Percentiles rank a stretch among this genome's conserved stretches.
Conservation (phyloP, 1,140 invertebrate genomes). For the Cheumatopsyche charites region DNA sequence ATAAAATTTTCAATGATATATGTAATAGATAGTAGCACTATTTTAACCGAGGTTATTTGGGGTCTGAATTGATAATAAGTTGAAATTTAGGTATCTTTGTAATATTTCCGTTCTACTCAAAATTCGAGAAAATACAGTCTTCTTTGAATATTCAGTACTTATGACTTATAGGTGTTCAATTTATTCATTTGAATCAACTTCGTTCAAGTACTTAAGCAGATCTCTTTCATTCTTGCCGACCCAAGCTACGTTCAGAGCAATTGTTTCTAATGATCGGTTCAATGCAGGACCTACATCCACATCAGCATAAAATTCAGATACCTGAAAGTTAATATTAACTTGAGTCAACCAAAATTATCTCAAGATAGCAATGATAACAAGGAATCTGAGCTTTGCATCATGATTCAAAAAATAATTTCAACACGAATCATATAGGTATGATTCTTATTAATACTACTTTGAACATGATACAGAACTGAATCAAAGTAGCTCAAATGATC, state of each 20-base stretch:
- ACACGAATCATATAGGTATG: too few species aligned
- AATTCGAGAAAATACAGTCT: slow-evolving; percentile 16
- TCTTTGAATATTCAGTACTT: slow-evolving; percentile 20
- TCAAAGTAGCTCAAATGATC: background rate
- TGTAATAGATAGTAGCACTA: background rate
- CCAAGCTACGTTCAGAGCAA: slow-evolving; percentile 80
- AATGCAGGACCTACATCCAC: slow-evolving; percentile 74
- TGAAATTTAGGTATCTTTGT: too few species aligned
- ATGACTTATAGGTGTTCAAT: background rate
- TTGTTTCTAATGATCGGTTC: slow-evolving; percentile 77
- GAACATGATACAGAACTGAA: background rate
- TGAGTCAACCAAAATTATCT: too few species aligned
- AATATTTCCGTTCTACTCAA: too few species aligned
- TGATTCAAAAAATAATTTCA: too few species aligned
- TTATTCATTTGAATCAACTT: slow-evolving; percentile 14
- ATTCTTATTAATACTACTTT: background rate
- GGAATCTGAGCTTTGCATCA: too few species aligned
- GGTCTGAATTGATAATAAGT: too few species aligned
- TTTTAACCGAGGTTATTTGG: too few species aligned
- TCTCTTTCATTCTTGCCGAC: slow-evolving; percentile 66
- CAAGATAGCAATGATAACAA: too few species aligned
- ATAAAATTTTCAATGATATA: background rate
- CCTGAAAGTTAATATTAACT: too few species aligned
- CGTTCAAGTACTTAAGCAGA: slow-evolving; percentile 47
- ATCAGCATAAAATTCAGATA: slow-evolving; percentile 71